Conservation (phyloP, 2,797 vertebrate species). For the Takifugu ocellatus region DNA sequence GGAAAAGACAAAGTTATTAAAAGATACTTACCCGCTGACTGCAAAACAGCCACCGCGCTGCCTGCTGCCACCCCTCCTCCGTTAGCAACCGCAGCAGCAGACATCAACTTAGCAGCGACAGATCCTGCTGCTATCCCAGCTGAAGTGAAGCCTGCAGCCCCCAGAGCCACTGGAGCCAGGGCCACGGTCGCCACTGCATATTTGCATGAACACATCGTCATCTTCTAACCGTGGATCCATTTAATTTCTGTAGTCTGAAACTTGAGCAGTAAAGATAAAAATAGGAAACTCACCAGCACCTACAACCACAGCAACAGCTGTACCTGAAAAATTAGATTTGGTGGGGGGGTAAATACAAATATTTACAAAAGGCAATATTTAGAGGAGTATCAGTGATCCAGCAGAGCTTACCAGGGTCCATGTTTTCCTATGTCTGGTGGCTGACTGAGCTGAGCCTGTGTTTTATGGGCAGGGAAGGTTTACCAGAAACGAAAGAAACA, state of each 20-base stretch:
- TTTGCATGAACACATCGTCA: background rate
- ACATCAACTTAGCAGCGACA: conserved; percentile 54
- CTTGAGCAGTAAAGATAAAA: background rate
- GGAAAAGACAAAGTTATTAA: background rate
- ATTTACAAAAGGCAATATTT: fast-evolving
- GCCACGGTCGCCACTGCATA: conserved; percentile 10
- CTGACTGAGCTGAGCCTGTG: background rate
- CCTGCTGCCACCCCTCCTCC: conserved; percentile 61
- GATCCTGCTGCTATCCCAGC: conserved; percentile 46
- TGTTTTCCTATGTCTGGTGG: background rate
- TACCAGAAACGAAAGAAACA: background rate
- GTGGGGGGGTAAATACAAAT: too few relatives aligned
- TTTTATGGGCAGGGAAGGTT: background rate
- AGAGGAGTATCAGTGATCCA: background rate
- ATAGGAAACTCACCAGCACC: conserved; percentile 13
- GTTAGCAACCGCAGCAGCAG: conserved; percentile 35
- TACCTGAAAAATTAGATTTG: conserved; percentile 6
- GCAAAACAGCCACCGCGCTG: conserved; percentile 38
- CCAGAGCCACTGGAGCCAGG: conserved; percentile 19
- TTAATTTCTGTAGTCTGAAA: background rate
- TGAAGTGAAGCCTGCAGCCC: conserved; percentile 38
- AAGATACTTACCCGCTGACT: conserved; percentile 44
- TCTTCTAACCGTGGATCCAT: background rate
- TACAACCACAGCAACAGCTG: background rate
- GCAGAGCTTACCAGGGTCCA: background rate